Percentiles rank a stretch among this genome's conserved stretches.
Conservation (phyloP, 2,113 vertebrate genomes). For the Saccopteryx leptura region DNA sequence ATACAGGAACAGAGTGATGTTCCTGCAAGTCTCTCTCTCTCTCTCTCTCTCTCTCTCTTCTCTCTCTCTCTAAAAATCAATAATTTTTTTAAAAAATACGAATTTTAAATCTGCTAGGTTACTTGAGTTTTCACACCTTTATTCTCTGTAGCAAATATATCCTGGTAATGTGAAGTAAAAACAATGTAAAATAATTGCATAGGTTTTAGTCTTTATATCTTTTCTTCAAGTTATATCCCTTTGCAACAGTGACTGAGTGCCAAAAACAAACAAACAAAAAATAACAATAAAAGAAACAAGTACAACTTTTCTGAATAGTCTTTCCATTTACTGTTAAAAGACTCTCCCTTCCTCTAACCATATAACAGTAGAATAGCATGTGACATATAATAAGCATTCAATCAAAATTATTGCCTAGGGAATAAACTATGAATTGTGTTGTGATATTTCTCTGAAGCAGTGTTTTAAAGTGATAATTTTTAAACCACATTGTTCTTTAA, state of each 20-base stretch:
- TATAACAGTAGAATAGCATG: background rate
- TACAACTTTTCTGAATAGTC: background rate
- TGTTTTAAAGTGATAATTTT: background rate
- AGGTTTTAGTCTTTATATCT: background rate
- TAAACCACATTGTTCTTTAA: background rate
- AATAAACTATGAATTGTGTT: background rate
- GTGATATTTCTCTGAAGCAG: background rate
- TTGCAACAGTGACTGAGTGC: background rate
- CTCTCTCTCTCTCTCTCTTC: no score
- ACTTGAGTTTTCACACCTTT: background rate
- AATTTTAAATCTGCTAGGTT: conserved; percentile 52
- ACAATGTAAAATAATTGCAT: background rate
- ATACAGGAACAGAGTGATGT: no score
- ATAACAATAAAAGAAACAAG: background rate
- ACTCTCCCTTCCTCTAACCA: no score
- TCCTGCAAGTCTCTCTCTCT: no score
- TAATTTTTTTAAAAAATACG: background rate
- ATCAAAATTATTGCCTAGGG: background rate
- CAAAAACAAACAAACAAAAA: background rate
- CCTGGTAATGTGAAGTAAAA: background rate
- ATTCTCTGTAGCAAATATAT: background rate
- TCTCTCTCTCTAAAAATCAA: no score
- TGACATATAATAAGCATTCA: background rate
- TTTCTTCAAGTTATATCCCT: background rate
- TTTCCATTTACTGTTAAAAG: background rate